Percentiles rank a stretch among this genome's conserved stretches.
These are phyloP conservation scores for Morus bassanus DNA, from an alignment of 2,797 vertebrate genomes.

Conservation along the genomic window DNA sequence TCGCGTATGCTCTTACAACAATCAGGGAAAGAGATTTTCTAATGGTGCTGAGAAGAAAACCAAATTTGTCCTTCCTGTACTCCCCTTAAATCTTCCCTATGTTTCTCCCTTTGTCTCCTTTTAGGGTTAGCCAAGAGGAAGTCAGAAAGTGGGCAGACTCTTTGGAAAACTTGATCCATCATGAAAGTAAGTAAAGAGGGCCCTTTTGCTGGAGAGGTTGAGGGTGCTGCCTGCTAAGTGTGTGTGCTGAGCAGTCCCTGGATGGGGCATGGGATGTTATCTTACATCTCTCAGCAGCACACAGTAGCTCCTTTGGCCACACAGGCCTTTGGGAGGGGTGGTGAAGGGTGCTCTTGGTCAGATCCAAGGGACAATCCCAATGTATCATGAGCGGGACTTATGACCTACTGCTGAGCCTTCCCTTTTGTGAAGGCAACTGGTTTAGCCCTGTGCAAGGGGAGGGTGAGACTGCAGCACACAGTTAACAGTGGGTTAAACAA, in stretches of 20 bases:
- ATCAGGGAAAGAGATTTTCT: not conserved
- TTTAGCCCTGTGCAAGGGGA: not conserved
- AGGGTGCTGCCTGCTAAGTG: not conserved
- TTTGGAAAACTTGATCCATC: constrained; percentile 84
- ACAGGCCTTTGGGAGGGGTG: not conserved
- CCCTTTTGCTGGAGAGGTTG: not conserved
- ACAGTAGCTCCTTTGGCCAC: not conserved
- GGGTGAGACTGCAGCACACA: not conserved
- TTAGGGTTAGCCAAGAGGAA: constrained; percentile 80
- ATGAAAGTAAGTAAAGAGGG: constrained; percentile 81
- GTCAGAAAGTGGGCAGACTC: constrained; percentile 89
- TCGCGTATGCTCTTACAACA: not conserved
- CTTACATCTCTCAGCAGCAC: not conserved
- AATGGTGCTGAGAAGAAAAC: not conserved
- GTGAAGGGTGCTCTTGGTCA: not conserved
- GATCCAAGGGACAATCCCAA: not conserved
- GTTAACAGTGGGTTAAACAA: not conserved
- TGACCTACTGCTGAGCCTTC: not conserved
- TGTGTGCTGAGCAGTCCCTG: not conserved
- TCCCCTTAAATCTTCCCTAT: not conserved
- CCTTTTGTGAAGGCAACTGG: not conserved
- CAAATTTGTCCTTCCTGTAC: not conserved
- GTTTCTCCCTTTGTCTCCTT: not conserved
- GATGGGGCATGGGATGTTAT: accelerated
- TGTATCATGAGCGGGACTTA: not conserved